These are phyloP conservation scores for Euzetes globulus DNA, from an alignment of 2,888 invertebrate species.

Conservation along the genomic window DNA sequence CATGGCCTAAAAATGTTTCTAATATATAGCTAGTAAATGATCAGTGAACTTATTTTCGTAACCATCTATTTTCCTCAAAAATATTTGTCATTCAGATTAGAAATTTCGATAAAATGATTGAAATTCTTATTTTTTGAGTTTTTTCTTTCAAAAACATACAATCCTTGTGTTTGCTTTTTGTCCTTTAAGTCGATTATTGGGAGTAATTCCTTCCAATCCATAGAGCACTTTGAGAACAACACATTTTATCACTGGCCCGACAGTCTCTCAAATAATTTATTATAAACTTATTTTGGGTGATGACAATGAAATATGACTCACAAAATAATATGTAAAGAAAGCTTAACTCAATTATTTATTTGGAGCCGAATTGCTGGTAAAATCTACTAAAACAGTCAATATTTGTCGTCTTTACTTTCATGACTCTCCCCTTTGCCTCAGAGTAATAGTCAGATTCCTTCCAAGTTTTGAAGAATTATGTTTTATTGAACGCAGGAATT, in stretches of 20 bases:
- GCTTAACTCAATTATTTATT: neutral
- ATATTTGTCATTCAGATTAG: no score
- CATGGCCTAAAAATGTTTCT: neutral
- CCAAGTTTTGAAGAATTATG: neutral
- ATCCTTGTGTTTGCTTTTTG: neutral
- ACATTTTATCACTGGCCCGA: neutral
- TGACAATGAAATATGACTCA: neutral
- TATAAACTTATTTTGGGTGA: neutral
- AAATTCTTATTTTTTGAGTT: no score
- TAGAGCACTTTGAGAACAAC: neutral
- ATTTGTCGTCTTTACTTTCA: neutral
- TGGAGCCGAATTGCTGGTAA: neutral
- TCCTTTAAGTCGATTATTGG: neutral
- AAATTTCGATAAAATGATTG: no score
- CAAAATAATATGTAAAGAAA: neutral
- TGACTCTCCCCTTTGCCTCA: neutral
- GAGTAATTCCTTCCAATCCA: neutral
- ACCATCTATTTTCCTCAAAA: no score
- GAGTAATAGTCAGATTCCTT: neutral
- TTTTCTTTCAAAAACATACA: no score
- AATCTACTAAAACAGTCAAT: neutral
- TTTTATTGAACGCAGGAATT: neutral
- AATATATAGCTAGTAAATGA: no score
- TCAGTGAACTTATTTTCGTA: no score
- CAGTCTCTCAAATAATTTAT: conserved; percentile 4